A percentile compares a stretch with the other conserved stretches of the same genome.
phyloP scores from a whole-genome alignment of 2,888 invertebrate genomes.

The Chromoteleia sp. region DNA sequence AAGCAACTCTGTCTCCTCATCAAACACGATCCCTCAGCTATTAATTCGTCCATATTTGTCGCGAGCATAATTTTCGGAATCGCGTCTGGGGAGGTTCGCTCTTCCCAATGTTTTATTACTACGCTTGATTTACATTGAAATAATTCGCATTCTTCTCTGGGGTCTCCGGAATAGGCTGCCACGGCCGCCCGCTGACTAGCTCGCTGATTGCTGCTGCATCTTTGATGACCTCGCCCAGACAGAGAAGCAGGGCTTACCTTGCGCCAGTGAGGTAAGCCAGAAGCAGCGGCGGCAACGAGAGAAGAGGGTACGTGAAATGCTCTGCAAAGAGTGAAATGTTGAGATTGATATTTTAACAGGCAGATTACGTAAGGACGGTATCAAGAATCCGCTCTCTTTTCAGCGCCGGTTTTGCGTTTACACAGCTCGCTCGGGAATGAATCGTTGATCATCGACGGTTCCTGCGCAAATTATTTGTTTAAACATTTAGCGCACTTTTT shows the following conservation, averaged over 20 bases:
- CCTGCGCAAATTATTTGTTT: slow-evolving; percentile 52
- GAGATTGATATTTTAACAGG: slow-evolving; percentile 84
- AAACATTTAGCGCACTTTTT: slow-evolving; percentile 51
- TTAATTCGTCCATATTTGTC: slow-evolving; percentile 60
- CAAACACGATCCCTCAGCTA: slow-evolving; percentile 31
- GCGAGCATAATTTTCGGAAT: slow-evolving; percentile 43
- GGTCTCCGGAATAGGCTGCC: slow-evolving; percentile 74
- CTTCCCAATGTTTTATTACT: slow-evolving; percentile 71
- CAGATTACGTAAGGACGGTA: slow-evolving; percentile 81
- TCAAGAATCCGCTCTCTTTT: slow-evolving; percentile 60
- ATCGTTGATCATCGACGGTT: slow-evolving; percentile 54
- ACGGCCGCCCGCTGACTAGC: slow-evolving; percentile 81
- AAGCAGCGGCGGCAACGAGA: slow-evolving; percentile 58
- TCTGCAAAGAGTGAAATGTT: slow-evolving; percentile 82
- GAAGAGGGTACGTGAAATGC: slow-evolving; percentile 77
- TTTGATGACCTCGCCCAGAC: slow-evolving; percentile 84
- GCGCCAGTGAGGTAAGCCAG: slow-evolving; percentile 54
- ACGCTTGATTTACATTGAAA: slow-evolving; percentile 82
- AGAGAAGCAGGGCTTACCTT: slow-evolving; percentile 72
- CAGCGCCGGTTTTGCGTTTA: slow-evolving; percentile 29
- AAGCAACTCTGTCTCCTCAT: too few relatives aligned
- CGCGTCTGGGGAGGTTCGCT: slow-evolving; percentile 41
- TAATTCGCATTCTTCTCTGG: slow-evolving; percentile 79
- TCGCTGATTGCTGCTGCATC: slow-evolving; percentile 84
- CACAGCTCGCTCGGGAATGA: slow-evolving; percentile 43